Base-by-base conservation (phyloP, 1,140 invertebrate species). In the Monomorium pharaonis region DNA sequence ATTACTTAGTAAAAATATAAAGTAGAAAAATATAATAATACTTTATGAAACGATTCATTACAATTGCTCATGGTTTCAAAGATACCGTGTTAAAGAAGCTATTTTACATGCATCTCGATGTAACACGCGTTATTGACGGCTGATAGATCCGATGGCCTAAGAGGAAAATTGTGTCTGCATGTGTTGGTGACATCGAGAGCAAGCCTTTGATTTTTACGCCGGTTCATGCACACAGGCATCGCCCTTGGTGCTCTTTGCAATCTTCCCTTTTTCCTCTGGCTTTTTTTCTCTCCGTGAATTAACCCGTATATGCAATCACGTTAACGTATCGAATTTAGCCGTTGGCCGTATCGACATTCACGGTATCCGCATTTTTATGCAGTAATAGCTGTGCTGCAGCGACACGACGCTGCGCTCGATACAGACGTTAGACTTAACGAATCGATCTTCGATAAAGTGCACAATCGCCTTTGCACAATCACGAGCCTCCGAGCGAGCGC, bases 161-260 rank as follows among this genome's bases (percentile, higher is more conserved):
- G 86, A 90, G 89, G 89, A 90, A 90, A 90, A 90, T 86, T 37
- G 85, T 67, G 80, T 69, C 44, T 84, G 44, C 51, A 56, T 76
- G 76, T 86, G 72, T 90, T 67, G 54, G 56, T 72, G 85, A 60
- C 63, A 77, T 70, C 67, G 7, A 60, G 88, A 37, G 54, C 67
- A 65, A 80, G 89, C 88, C 89, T 90, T 90, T 90, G 89, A 90
- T 90, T 90, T 90, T 88, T 86, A 80, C 78, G 74, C 62, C 58
- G 84, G 69, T 58, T 85, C 67, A 85, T 21, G 86, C 86, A 84
- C 89, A 88, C 77, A 84, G 58, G 49, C 51, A 49, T 30, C 58
- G 27, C 62, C 58, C 60, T 72, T 47, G 70, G 44, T 65, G 77
- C 49, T 69, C 76, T 86, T 84, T 88, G 63, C 86, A 76, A 27